These are phyloP conservation scores for Steatocranus sp. DNA, from an alignment of 2,797 vertebrate species.

Conservation along the genomic window DNA sequence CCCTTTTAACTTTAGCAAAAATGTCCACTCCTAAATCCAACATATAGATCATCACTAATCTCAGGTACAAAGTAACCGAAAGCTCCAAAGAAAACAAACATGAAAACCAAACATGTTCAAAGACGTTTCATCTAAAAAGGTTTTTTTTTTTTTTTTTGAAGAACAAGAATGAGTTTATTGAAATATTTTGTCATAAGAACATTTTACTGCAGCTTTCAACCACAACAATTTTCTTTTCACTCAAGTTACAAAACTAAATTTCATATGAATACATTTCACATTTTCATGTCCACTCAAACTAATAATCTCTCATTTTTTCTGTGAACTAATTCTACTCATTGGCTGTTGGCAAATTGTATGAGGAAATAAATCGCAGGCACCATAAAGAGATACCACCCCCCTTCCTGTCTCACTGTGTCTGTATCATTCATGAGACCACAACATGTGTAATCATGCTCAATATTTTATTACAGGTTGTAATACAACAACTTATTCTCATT, in stretches of 20 bases:
- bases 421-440: slow-evolving; percentile 64
- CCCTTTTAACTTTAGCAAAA: slow-evolving; percentile 33
- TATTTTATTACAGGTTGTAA: slow-evolving; percentile 77
- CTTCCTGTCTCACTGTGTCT: neutral
- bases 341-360: neutral
- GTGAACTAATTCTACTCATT: neutral
- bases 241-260: neutral
- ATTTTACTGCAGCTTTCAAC: neutral
- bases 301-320: neutral
- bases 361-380: neutral
- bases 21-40: slow-evolving; percentile 22
- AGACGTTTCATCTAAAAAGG: neutral
- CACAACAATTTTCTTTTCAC: neutral
- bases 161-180: neutral
- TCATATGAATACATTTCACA: neutral
- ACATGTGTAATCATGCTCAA: slow-evolving; percentile 74
- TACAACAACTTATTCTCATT: slow-evolving; percentile 77
- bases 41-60: slow-evolving; percentile 34
- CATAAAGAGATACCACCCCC: neutral
- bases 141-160: neutral
- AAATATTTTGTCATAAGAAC: neutral
- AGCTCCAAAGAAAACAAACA: slow-evolving; percentile 47
- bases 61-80: slow-evolving; percentile 37
- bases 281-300: neutral
- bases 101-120: slow-evolving; percentile 13